phyloP scores from a whole-genome alignment of 2,797 vertebrate genomes.

The Hozukius guyotensis region DNA sequence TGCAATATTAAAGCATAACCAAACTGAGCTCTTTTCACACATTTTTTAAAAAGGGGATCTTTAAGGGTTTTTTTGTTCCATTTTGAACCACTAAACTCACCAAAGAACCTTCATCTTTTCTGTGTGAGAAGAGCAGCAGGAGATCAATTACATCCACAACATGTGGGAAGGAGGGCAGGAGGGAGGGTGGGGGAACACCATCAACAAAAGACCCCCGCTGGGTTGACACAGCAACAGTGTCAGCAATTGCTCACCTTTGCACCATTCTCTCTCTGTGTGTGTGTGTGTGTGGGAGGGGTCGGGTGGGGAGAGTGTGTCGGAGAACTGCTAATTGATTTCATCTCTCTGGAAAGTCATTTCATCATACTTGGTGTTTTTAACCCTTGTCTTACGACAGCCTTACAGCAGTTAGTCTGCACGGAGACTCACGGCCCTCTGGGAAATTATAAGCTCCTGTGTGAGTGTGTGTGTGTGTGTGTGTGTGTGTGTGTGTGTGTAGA shows the following conservation, averaged over 20 bases:
- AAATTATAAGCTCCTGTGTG: conserved; percentile 42
- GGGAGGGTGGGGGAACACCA: background rate
- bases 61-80: background rate
- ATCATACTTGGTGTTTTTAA: conserved; percentile 86
- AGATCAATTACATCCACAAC: conserved; percentile 16
- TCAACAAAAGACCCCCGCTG: conserved; percentile 42
- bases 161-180: background rate
- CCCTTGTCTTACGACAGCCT: conserved; percentile 73
- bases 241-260: conserved; percentile 76
- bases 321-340: conserved; percentile 82
- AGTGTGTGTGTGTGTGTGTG: background rate
- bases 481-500: background rate
- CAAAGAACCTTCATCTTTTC: background rate
- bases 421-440: conserved; percentile 52
- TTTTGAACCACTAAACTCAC: background rate
- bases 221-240: conserved; percentile 51
- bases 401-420: conserved; percentile 59
- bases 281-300: background rate
- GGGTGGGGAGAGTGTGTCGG: background rate
- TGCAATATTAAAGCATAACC: background rate
- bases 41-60: background rate
- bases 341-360: conserved; percentile 79
- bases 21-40: background rate
- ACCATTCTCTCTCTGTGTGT: conserved; percentile 35
- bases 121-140: conserved; percentile 7